Base-by-base conservation (phyloP, 2,797 vertebrate genomes). In the Apodemus agrarius region DNA sequence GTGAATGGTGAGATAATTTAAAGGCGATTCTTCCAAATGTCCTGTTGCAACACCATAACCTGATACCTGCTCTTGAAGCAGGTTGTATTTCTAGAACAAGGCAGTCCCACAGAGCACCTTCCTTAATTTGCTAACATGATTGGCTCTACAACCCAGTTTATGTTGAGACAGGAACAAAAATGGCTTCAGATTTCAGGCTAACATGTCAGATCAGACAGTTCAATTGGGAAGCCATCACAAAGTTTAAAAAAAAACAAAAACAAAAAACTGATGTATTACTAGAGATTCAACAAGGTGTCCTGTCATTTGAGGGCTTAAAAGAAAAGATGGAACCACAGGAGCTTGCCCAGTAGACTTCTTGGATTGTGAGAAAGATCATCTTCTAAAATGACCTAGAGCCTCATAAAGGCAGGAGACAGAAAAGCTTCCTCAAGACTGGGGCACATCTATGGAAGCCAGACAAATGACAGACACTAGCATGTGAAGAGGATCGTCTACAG, bases 21-120 rank as follows among this genome's bases (percentile, higher is more conserved):
- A 92, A 96, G 95, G 89, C 69, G 97, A 94, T 80, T 93, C 43
- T 65, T n/a, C 11, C 96, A 63, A 74, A 96, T 72, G 31, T 88
- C 40, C 10, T 52, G 29, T 37, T 67, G 9, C 12, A 89, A 90
- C 65, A 82, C 2, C 16, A 2, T 72, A 95, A 92, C 74, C 94
- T 76, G 76, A 57, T 34, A 95, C 88, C 61, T 93, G 79, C 74
- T 97, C 82, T 67, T 3, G 13, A 74, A 21, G 54, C n/a, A 84
- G 46, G 85, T 72, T 93, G 95, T 87, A 97, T 76, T 92, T 97
- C 89, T 52, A 34, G 40, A 29, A 78, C 7, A 21, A 84, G 31
- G 13, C 54, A 63, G 19, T 61, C 46, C 61, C 76, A 26, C 19
- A 26, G 69, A 89, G 46, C 1, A 65, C 72, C 69, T 93, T 87